Percentiles rank a stretch among this genome's conserved stretches.
phyloP scores from a whole-genome alignment of 2,113 vertebrate species.

The Amphiprion ocellaris region DNA sequence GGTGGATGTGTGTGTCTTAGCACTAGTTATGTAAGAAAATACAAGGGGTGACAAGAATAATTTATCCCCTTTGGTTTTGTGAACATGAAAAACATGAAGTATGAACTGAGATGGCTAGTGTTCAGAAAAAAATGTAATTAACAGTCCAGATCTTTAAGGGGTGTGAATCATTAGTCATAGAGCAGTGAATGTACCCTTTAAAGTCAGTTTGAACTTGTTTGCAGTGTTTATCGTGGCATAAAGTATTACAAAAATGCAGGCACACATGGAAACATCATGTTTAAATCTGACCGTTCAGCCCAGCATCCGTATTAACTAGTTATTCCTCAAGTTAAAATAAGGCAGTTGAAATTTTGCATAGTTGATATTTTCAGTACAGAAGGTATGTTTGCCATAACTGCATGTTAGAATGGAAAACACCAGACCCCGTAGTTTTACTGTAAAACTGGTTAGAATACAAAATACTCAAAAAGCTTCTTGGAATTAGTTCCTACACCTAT shows the following conservation, averaged over 20 bases:
- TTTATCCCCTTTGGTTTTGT: conserved; percentile 52
- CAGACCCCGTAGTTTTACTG: conserved; percentile 49
- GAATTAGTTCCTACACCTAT: conserved; percentile 49
- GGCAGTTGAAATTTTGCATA: conserved; percentile 79
- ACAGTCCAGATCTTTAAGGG: conserved; percentile 3
- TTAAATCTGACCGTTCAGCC: conserved; percentile 54
- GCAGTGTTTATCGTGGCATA: conserved; percentile 34
- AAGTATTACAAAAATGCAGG: conserved; percentile 49
- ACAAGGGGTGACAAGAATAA: conserved; percentile 9
- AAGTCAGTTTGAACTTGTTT: conserved; percentile 4
- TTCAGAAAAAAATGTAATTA: conserved; percentile 1
- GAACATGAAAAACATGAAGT: conserved; percentile 21
- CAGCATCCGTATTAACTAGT: conserved; percentile 49
- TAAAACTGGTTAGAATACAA: conserved; percentile 70
- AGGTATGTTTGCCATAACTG: conserved; percentile 33
- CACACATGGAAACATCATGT: conserved; percentile 51
- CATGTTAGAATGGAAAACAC: conserved; percentile 46
- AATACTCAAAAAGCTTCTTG: conserved; percentile 51
- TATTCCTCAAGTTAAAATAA: conserved; percentile 63
- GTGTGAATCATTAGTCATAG: conserved; percentile 1
- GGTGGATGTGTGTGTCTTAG: conserved; percentile 19
- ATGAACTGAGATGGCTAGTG: conserved; percentile 36
- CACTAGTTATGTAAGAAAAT: conserved; percentile 33
- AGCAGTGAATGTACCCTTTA: conserved; percentile 29
- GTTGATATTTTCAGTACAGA: conserved; percentile 63